A percentile compares a stretch with the other conserved stretches of the same genome.
phyloP scores from a whole-genome alignment of 1,140 invertebrate genomes.

The Ceratina calcarata region DNA sequence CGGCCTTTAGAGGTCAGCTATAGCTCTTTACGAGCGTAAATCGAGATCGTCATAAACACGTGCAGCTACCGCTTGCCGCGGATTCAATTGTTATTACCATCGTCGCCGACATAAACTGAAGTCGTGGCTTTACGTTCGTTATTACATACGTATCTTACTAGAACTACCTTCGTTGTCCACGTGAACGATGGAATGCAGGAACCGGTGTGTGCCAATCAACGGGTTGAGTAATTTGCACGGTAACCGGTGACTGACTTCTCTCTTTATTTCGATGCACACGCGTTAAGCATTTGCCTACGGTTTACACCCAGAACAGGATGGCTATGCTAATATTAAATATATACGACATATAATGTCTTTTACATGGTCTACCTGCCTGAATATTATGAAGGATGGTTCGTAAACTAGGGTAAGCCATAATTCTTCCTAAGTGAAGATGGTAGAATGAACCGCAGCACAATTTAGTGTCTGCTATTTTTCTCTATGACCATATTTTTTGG shows the following conservation, averaged over 20 bases:
- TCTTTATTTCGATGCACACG: background rate
- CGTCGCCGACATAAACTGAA: constrained; percentile 56
- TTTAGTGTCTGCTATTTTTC: background rate
- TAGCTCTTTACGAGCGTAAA: constrained; percentile 56
- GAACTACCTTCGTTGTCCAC: background rate
- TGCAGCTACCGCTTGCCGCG: constrained; percentile 57
- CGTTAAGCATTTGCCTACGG: no score
- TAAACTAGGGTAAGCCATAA: background rate
- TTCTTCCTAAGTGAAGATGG: no score
- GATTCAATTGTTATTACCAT: constrained; percentile 66
- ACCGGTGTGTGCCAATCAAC: background rate
- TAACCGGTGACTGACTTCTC: background rate
- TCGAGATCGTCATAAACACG: constrained; percentile 66
- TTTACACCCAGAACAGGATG: background rate
- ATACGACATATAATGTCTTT: background rate
- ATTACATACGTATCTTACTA: no score
- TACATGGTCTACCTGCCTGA: background rate
- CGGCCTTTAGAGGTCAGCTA: constrained; percentile 55
- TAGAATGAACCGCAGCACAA: background rate
- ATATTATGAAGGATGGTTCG: no score
- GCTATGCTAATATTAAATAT: background rate
- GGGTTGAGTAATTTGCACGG: constrained; percentile 18
- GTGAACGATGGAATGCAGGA: constrained; percentile 21
- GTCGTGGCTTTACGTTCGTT: background rate
- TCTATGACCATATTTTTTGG: background rate